Evolutionary conservation across 2,888 invertebrate genomes (phyloP).

Genomic region (Drosophila prostipennis): DNA sequence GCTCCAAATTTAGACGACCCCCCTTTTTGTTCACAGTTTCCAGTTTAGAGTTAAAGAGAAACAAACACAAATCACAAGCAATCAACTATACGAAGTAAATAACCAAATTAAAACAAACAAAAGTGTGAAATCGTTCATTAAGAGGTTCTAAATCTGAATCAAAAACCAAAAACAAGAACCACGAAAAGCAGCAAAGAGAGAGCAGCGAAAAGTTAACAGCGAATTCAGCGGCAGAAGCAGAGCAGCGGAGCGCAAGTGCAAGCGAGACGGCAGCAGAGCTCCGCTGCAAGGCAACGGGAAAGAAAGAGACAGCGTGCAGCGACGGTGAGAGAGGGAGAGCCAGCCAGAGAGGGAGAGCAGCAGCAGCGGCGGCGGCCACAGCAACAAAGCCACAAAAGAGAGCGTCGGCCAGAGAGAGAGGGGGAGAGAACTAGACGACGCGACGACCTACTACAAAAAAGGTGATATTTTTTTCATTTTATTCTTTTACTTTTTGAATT

Average conservation of each 20-base stretch:
- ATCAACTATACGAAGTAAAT: neutral
- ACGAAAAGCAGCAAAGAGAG: conserved; percentile 45
- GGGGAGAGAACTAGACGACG: conserved; percentile 56
- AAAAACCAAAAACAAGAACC: conserved; percentile 11
- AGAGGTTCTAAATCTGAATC: conserved; percentile 4
- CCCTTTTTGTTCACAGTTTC: neutral
- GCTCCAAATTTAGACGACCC: conserved; percentile 21
- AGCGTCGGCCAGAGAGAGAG: neutral
- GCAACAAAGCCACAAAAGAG: conserved; percentile 24
- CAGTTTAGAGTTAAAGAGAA: conserved; percentile 1
- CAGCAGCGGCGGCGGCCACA: conserved; percentile 5
- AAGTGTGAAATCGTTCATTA: conserved; percentile 10
- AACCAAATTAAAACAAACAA: neutral
- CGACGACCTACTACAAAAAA: conserved; percentile 77
- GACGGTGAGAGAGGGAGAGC: conserved; percentile 12
- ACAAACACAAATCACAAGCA: neutral
- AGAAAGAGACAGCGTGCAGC: conserved; percentile 21
- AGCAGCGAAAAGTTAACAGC: conserved; percentile 39
- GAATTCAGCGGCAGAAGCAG: conserved; percentile 32
- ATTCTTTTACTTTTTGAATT: conserved; percentile 50
- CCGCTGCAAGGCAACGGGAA: conserved; percentile 48
- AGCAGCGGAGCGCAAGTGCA: conserved; percentile 42
- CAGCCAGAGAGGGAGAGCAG: conserved; percentile 20
- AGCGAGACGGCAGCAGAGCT: conserved; percentile 54
- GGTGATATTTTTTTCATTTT: conserved; percentile 67